phyloP scores from a whole-genome alignment of 2,888 invertebrate genomes.

The Anthrax anthrax region DNA sequence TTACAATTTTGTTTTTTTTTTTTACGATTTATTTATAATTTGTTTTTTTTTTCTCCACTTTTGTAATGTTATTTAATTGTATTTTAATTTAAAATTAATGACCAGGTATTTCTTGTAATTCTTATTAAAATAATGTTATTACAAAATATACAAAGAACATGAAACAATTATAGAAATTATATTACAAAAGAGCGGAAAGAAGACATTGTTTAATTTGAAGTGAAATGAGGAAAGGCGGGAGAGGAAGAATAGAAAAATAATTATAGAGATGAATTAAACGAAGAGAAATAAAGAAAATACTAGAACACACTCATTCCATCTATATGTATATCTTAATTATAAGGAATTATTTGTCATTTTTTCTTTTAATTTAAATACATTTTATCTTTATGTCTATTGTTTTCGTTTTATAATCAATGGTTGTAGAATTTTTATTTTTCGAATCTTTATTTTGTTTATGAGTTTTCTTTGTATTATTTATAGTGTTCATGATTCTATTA shows the following conservation, averaged over 20 bases:
- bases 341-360: constrained; percentile 5
- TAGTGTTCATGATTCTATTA: no score
- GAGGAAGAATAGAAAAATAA: neutral
- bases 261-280: neutral
- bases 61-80: neutral
- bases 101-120: neutral
- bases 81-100: constrained; percentile 6
- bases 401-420: neutral
- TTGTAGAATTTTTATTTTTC: neutral
- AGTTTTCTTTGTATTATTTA: no score
- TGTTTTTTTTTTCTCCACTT: neutral
- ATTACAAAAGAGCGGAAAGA: neutral
- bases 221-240: neutral
- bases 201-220: neutral
- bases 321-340: no score
- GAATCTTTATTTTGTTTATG: no score
- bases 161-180: neutral
- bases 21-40: neutral
- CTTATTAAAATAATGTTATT: no score
- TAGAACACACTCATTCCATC: constrained; percentile 2
- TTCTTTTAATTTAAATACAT: neutral
- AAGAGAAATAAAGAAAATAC: constrained; percentile 1
- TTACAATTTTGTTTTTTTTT: no score
- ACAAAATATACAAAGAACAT: no score
- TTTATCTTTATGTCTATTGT: neutral